Evolutionary conservation across 1,140 invertebrate genomes (phyloP).

Genomic region (Geopemphigus sp.): DNA sequence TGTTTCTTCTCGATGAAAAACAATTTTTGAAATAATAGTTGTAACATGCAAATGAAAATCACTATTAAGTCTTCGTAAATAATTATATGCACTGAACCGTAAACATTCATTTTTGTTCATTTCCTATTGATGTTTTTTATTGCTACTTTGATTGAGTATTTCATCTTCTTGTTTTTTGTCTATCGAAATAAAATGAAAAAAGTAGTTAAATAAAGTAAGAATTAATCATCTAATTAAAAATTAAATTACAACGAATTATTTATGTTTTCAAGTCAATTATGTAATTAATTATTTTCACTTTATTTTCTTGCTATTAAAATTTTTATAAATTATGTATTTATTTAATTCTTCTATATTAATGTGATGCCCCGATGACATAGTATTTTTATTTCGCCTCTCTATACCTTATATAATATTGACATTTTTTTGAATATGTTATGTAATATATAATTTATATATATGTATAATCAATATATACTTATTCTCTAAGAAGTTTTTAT

Average conservation of each 20-base stretch:
- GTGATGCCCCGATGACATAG: no score
- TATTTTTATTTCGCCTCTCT: no score
- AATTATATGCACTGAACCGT: slow-evolving; percentile 34
- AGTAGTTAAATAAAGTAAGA: background rate
- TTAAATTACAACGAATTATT: background rate
- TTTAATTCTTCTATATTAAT: no score
- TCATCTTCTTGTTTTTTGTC: slow-evolving; percentile 8
- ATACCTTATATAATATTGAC: no score
- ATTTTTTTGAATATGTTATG: no score
- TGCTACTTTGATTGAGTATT: slow-evolving; percentile 1
- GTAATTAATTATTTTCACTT: background rate
- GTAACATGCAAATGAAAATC: slow-evolving; percentile 21
- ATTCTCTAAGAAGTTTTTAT: no score
- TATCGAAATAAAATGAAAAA: background rate
- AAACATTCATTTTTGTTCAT: slow-evolving; percentile 39
- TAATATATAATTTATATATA: no score
- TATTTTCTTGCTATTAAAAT: background rate
- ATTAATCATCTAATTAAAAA: slow-evolving; percentile 6
- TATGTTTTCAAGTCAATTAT: background rate
- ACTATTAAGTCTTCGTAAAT: slow-evolving; percentile 30
- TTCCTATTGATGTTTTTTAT: slow-evolving; percentile 27
- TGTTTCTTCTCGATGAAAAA: slow-evolving; percentile 17
- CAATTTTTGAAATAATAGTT: slow-evolving; percentile 18
- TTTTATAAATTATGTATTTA: background rate
- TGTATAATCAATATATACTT: no score